These are phyloP conservation scores for Falco rusticolus DNA, from an alignment of 2,797 vertebrate genomes.

Conservation along the genomic window DNA sequence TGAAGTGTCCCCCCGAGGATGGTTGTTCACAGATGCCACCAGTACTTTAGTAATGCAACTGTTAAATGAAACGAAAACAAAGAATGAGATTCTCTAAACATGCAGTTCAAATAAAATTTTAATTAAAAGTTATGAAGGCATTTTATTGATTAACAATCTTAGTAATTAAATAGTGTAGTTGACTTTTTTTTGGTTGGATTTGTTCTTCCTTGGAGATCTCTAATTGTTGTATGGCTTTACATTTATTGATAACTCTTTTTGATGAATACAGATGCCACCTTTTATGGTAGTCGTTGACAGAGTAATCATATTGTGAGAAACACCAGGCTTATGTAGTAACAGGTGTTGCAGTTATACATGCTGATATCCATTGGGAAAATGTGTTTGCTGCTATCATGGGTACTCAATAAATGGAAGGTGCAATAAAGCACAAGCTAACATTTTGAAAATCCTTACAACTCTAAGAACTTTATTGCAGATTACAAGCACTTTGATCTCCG, in stretches of 20 bases:
- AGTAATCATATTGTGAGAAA: slow-evolving; percentile 97
- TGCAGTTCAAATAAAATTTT: slow-evolving; percentile 87
- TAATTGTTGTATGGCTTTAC: slow-evolving; percentile 87
- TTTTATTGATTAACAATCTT: slow-evolving; percentile 93
- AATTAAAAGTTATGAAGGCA: slow-evolving; percentile 92
- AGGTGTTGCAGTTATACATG: slow-evolving; percentile 91
- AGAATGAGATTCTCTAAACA: slow-evolving; percentile 83
- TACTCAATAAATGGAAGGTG: slow-evolving; percentile 82
- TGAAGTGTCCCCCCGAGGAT: slow-evolving; percentile 83
- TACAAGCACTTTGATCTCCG: slow-evolving; percentile 92
- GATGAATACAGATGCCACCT: slow-evolving; percentile 95
- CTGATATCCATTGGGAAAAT: slow-evolving; percentile 89
- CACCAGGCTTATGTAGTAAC: slow-evolving; percentile 91
- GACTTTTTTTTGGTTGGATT: slow-evolving; percentile 82
- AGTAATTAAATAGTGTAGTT: slow-evolving; percentile 88
- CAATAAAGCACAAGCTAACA: slow-evolving; percentile 89
- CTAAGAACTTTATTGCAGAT: slow-evolving; percentile 96
- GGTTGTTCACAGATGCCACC: slow-evolving; percentile 87
- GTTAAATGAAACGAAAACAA: slow-evolving; percentile 83
- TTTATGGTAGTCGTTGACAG: slow-evolving; percentile 90
- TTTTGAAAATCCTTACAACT: slow-evolving; percentile 89
- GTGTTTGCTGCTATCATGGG: slow-evolving; percentile 91
- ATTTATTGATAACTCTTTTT: slow-evolving; percentile 96
- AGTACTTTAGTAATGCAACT: slow-evolving; percentile 79
- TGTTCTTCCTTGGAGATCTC: slow-evolving; percentile 89